Conservation (phyloP, 2,797 vertebrate genomes). For the Sylvilagus floridanus region DNA sequence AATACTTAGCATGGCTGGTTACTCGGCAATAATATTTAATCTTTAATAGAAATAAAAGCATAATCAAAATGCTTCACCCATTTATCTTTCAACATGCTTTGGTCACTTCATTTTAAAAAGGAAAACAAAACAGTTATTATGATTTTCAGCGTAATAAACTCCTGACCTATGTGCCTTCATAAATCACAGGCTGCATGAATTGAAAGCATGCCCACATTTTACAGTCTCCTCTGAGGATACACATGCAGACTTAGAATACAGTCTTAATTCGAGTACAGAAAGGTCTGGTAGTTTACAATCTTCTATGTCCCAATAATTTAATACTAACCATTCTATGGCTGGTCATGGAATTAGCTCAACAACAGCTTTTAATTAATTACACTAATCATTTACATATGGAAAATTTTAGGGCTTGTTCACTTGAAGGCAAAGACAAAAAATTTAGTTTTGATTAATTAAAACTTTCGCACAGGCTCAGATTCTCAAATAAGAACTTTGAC, state of each 20-base stretch:
- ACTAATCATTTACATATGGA: conserved; percentile 64
- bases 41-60: conserved; percentile 83
- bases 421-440: conserved; percentile 69
- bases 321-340: conserved; percentile 22
- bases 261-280: conserved; percentile 57
- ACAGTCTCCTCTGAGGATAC: conserved; percentile 74
- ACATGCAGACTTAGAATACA: conserved; percentile 51
- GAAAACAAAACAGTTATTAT: conserved; percentile 79
- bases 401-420: conserved; percentile 59
- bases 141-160: conserved; percentile 84
- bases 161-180: conserved; percentile 79
- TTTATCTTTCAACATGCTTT: conserved; percentile 86
- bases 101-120: conserved; percentile 81
- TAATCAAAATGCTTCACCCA: conserved; percentile 80
- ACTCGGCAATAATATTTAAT: conserved; percentile 80
- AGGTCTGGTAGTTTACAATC: conserved; percentile 68
- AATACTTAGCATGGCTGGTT: conserved; percentile 81
- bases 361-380: conserved; percentile 64
- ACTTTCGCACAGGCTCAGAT: conserved; percentile 28
- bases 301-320: conserved; percentile 56
- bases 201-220: conserved; percentile 75
- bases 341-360: conserved; percentile 35
- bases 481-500: conserved; percentile 9
- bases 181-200: conserved; percentile 78
- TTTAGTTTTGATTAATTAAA: conserved; percentile 48